phyloP scores from a whole-genome alignment of 2,797 vertebrate genomes.

The Cygnus olor region DNA sequence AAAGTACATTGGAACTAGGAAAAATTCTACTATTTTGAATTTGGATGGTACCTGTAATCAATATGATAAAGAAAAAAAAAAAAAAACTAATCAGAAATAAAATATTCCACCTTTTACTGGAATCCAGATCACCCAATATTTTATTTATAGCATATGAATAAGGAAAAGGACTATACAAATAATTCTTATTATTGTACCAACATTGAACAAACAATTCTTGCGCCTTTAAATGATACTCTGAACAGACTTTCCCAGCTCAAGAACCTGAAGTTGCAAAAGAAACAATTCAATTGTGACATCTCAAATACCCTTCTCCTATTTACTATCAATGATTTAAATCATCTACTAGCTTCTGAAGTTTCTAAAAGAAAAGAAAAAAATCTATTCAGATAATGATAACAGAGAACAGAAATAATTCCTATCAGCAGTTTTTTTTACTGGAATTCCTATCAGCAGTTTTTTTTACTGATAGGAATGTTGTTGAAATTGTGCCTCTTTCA shows the following conservation, averaged over 20 bases:
- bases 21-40: background rate
- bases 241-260: background rate
- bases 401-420: background rate
- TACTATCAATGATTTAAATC: background rate
- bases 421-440: background rate
- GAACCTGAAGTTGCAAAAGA: background rate
- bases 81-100: background rate
- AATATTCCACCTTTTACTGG: background rate
- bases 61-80: background rate
- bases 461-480: background rate
- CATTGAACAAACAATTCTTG: background rate
- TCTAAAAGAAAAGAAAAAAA: background rate
- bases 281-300: background rate
- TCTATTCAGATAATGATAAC: background rate
- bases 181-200: background rate
- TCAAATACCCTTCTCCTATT: background rate
- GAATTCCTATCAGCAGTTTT: background rate
- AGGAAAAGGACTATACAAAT: background rate
- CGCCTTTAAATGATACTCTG: background rate
- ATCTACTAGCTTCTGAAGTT: background rate
- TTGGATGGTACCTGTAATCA: background rate
- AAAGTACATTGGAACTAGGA: background rate
- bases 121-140: background rate
- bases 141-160: background rate
- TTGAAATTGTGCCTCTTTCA: background rate